A percentile compares a stretch with the other conserved stretches of the same genome.
Conservation (phyloP, 1,140 invertebrate species). For the Wiebesia pumilae region DNA sequence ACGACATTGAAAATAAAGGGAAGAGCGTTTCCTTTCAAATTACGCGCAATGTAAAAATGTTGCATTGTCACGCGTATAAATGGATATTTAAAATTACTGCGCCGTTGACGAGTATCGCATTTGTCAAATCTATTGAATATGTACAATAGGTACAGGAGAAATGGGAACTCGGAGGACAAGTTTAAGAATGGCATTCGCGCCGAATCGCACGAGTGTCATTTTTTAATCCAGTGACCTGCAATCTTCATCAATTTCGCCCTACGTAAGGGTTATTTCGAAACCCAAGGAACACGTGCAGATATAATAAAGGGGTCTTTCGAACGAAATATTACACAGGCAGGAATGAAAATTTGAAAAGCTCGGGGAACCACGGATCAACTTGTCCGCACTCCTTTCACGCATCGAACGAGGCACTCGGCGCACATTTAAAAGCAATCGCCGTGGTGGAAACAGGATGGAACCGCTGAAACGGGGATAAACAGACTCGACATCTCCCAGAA, state of each 20-base stretch:
- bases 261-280: not conserved
- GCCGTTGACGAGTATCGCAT: no score
- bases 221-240: not conserved
- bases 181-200: no score
- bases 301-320: not conserved
- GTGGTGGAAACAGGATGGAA: not conserved
- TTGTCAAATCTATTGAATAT: no score
- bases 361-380: no score
- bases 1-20: no score
- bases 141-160: no score
- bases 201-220: not conserved
- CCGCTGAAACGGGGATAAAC: not conserved
- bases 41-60: no score
- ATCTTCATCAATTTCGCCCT: not conserved
- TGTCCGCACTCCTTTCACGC: no score
- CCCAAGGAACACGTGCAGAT: not conserved
- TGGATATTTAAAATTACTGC: no score
- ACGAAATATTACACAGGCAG: not conserved
- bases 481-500: not conserved
- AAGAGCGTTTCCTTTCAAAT: no score
- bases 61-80: no score
- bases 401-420: not conserved
- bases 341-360: not conserved
- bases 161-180: no score
- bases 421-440: not conserved